Conservation (phyloP, 2,113 vertebrate species). For the Mugil cephalus region DNA sequence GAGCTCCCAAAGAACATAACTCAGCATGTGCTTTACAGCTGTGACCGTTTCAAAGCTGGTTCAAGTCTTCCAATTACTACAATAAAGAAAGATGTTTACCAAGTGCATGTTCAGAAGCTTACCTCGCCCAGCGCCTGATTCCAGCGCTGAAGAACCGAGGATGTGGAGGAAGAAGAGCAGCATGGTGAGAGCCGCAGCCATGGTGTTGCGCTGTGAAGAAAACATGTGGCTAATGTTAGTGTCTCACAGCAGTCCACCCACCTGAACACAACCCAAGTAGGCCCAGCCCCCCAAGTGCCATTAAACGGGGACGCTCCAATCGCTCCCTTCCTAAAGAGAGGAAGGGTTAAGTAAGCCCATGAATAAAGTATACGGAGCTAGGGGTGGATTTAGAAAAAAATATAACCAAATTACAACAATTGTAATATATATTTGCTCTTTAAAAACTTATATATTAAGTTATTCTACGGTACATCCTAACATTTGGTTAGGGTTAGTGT, state of each 20-base stretch:
- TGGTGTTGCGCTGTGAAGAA: slow-evolving; percentile 56
- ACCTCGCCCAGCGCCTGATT: slow-evolving; percentile 52
- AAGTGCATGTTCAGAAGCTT: neutral
- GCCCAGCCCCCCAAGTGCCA: slow-evolving; percentile 57
- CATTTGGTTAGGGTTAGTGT: too few relatives aligned
- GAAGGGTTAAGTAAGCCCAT: neutral
- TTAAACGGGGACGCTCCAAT: neutral
- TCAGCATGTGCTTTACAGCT: too few relatives aligned
- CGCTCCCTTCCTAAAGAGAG: neutral
- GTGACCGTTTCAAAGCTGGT: neutral
- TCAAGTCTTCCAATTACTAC: neutral
- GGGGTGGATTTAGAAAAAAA: too few relatives aligned
- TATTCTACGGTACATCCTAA: too few relatives aligned
- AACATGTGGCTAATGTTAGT: slow-evolving; percentile 56
- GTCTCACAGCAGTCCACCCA: slow-evolving; percentile 25
- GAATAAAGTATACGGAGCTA: neutral
- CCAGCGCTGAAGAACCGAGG: slow-evolving; percentile 25
- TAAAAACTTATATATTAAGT: too few relatives aligned
- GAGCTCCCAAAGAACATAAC: too few relatives aligned
- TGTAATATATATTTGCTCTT: too few relatives aligned
- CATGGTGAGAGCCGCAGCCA: slow-evolving; percentile 40
- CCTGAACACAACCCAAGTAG: slow-evolving; percentile 11
- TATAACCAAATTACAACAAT: too few relatives aligned
- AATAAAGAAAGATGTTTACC: neutral
- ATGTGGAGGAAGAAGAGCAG: slow-evolving; percentile 41